Evolutionary conservation across 2,113 vertebrate genomes (phyloP).

Genomic region (Erythrocercus mccallii): DNA sequence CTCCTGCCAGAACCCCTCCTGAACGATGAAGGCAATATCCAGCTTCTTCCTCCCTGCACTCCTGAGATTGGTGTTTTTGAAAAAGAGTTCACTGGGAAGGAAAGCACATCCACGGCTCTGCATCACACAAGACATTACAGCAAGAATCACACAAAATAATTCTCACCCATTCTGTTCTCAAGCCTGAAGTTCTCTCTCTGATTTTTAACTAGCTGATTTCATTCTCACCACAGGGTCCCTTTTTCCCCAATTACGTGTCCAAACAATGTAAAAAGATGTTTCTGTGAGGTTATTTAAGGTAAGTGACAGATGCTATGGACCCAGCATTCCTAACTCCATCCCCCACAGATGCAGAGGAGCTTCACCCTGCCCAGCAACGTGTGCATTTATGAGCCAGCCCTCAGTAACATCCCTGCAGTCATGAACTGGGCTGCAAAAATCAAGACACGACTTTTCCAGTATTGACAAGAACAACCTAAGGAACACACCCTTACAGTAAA

Average conservation of each 20-base stretch:
- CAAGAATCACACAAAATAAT: neutral
- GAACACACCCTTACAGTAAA: neutral
- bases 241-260: fast-evolving
- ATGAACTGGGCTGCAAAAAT: neutral
- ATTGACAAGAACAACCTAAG: neutral
- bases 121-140: neutral
- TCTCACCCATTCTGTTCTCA: neutral
- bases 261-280: neutral
- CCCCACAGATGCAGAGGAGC: neutral
- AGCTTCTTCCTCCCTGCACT: neutral
- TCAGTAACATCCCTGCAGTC: neutral
- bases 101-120: neutral
- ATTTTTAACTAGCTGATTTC: neutral
- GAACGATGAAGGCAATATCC: neutral
- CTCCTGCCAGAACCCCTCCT: neutral
- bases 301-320: neutral
- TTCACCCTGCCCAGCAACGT: too few relatives aligned
- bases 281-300: neutral
- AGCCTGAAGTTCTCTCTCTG: neutral
- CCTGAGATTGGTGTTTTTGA: neutral
- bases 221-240: neutral
- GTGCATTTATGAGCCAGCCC: neutral
- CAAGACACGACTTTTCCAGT: neutral
- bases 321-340: neutral
- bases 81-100: neutral